phyloP scores from a whole-genome alignment of 2,797 vertebrate species.

The Pangasius macronema region DNA sequence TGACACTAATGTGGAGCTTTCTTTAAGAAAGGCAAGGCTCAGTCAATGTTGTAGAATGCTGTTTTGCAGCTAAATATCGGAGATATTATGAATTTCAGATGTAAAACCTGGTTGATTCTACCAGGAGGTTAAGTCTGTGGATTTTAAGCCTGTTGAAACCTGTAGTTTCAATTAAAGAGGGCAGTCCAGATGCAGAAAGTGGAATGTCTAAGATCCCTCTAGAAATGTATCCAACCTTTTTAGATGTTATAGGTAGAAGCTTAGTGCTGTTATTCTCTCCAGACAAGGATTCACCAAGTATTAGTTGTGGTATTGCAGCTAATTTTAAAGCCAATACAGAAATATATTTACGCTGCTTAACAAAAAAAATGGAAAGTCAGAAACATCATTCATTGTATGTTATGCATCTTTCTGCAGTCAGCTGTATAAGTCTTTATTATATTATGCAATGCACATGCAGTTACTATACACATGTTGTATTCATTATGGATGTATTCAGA shows the following conservation, averaged over 20 bases:
- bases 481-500: not conserved
- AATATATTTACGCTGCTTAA: not conserved
- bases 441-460: not conserved
- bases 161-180: not conserved
- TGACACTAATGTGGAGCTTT: constrained; percentile 86
- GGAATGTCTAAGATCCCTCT: too few relatives aligned
- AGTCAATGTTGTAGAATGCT: not conserved
- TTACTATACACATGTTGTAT: not conserved
- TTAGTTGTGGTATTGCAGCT: not conserved
- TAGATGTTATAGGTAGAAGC: not conserved
- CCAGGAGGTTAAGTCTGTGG: not conserved
- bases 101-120: not conserved
- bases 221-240: not conserved
- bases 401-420: not conserved
- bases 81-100: not conserved
- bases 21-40: constrained; percentile 81
- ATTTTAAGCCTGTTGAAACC: not conserved
- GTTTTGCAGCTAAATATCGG: not conserved
- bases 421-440: not conserved
- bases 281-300: not conserved
- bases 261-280: not conserved
- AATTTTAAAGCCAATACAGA: not conserved
- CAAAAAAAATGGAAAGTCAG: not conserved
- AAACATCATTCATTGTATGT: not conserved
- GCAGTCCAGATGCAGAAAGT: too few relatives aligned